phyloP scores from a whole-genome alignment of 2,113 vertebrate genomes.

The Labeo catla region DNA sequence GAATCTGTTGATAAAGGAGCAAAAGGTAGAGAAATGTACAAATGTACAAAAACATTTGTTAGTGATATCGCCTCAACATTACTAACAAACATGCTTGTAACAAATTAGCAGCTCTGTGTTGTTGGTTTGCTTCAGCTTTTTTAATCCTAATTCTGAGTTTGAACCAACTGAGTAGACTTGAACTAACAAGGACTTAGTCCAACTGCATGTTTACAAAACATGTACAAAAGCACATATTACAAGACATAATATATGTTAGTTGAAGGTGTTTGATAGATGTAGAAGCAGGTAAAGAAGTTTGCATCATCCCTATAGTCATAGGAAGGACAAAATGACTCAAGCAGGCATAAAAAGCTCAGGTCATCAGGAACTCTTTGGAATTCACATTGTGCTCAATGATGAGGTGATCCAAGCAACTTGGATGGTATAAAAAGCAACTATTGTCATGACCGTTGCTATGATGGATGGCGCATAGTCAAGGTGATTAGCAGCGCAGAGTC shows the following conservation, averaged over 20 bases:
- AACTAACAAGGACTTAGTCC: background rate
- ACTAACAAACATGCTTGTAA: conserved; percentile 12
- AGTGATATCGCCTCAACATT: background rate
- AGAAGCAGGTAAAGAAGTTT: background rate
- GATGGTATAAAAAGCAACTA: conserved; percentile 54
- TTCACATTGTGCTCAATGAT: conserved; percentile 61
- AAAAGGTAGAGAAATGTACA: background rate
- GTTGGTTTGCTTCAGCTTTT: background rate
- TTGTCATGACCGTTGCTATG: conserved; percentile 52
- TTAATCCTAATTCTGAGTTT: background rate
- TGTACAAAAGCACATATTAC: too few relatives aligned
- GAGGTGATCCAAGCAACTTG: conserved; percentile 50
- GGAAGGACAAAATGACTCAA: conserved; percentile 5
- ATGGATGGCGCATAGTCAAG: conserved; percentile 47
- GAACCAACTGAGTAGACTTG: background rate
- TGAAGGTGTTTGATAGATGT: background rate
- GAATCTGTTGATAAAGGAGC: background rate
- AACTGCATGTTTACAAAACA: background rate
- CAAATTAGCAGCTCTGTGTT: background rate
- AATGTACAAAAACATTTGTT: background rate
- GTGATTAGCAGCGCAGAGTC: conserved; percentile 16
- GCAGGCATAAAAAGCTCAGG: conserved; percentile 12
- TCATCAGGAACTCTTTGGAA: conserved; percentile 65
- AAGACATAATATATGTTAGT: background rate
- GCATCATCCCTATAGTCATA: background rate